Conservation (phyloP, 1,140 invertebrate species). For the Zophobas morio region DNA sequence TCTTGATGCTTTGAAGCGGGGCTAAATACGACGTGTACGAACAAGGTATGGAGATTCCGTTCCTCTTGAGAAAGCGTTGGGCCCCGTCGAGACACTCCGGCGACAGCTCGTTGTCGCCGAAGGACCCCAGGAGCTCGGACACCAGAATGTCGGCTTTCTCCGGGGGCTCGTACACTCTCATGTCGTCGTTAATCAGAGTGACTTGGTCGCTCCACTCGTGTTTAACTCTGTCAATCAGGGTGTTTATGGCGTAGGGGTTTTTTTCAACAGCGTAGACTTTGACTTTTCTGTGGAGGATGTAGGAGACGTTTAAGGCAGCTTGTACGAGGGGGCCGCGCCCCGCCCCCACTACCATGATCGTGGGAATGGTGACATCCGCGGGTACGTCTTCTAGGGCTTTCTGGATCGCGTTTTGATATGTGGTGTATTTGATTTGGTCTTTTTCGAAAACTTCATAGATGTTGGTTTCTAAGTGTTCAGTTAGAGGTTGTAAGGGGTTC, state of each 20-base stretch:
- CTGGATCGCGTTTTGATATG: conserved; percentile 90
- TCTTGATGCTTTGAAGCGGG: conserved; percentile 86
- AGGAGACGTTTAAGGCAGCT: conserved; percentile 86
- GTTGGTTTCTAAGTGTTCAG: conserved; percentile 93
- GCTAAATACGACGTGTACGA: conserved; percentile 93
- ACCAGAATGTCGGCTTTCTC: conserved; percentile 96
- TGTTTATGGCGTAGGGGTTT: conserved; percentile 96
- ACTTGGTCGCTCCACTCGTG: conserved; percentile 86
- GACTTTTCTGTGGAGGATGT: conserved; percentile 68
- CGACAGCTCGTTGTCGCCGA: conserved; percentile 80
- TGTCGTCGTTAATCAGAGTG: conserved; percentile 88
- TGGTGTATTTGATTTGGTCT: conserved; percentile 96
- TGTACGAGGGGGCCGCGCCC: conserved; percentile 95
- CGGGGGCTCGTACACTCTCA: conserved; percentile 87
- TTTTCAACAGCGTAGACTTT: conserved; percentile 97
- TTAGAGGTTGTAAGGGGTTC: conserved; percentile 91
- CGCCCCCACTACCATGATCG: conserved; percentile 95
- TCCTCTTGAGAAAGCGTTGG: conserved; percentile 87
- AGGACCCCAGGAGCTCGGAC: conserved; percentile 96
- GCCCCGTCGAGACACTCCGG: conserved; percentile 94
- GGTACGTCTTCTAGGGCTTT: conserved; percentile 77
- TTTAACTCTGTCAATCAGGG: conserved; percentile 85
- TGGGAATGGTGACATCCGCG: conserved; percentile 66
- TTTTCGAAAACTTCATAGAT: conserved; percentile 84
- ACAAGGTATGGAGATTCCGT: conserved; percentile 93